phyloP scores from a whole-genome alignment of 2,888 invertebrate genomes.

The Trissoscelio sp. region DNA sequence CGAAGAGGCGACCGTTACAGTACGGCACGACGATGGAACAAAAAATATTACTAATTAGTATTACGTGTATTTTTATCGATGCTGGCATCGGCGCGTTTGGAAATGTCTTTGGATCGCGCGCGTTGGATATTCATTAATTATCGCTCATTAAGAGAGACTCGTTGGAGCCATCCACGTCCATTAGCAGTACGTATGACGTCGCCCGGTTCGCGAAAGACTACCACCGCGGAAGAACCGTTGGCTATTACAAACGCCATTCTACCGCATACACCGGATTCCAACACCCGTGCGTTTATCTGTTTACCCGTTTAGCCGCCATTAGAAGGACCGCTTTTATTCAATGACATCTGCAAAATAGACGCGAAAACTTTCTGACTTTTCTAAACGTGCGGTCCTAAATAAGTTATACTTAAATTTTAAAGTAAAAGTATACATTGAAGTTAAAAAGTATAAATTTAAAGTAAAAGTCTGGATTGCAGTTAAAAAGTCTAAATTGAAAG shows the following conservation, averaged over 20 bases:
- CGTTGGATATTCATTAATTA: constrained; percentile 68
- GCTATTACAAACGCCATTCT: constrained; percentile 72
- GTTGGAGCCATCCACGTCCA: constrained; percentile 67
- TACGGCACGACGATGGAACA: constrained; percentile 39
- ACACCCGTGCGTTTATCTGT: constrained; percentile 54
- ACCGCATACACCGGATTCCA: constrained; percentile 76
- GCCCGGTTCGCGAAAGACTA: constrained; percentile 49
- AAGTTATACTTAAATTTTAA: no score
- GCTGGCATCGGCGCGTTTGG: constrained; percentile 69
- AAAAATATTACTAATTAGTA: constrained; percentile 58
- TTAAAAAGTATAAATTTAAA: no score
- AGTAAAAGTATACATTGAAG: no score
- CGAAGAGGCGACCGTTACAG: constrained; percentile 31
- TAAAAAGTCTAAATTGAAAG: no score
- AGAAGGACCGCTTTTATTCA: constrained; percentile 7
- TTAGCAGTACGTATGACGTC: constrained; percentile 64
- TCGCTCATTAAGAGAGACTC: constrained; percentile 71
- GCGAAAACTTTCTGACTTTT: constrained; percentile 6
- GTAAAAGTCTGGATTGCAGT: no score
- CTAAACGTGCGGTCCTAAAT: no score
- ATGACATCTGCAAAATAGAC: constrained; percentile 54
- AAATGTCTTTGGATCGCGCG: constrained; percentile 67
- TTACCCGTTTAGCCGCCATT: constrained; percentile 70
- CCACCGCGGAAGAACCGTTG: constrained; percentile 73
- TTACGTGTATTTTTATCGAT: constrained; percentile 60